A percentile compares a stretch with the other conserved stretches of the same genome.
These are phyloP conservation scores for Mactra quadrangularis DNA, from an alignment of 1,140 invertebrate genomes.

Conservation along the genomic window DNA sequence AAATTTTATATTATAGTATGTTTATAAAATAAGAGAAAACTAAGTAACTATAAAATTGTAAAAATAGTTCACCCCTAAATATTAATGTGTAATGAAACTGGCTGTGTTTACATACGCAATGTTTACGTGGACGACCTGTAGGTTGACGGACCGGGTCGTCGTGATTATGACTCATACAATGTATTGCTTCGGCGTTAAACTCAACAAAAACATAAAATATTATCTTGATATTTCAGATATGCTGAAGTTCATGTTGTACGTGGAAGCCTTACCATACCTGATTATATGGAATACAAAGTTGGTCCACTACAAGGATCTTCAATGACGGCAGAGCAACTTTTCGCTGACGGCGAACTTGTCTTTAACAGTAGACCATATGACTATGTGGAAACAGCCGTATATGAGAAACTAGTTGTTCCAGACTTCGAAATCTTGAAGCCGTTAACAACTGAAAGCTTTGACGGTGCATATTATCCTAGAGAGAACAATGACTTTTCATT, in stretches of 20 bases:
- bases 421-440: conserved; percentile 15
- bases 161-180: background rate
- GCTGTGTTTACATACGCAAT: no score
- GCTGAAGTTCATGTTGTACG: conserved; percentile 30
- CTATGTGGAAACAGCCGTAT: conserved; percentile 32
- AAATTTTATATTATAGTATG: no score
- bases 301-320: conserved; percentile 13
- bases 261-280: conserved; percentile 25
- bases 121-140: background rate
- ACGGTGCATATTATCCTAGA: conserved; percentile 32
- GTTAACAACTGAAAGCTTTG: conserved; percentile 50
- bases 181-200: no score
- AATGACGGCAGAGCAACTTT: background rate
- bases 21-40: background rate
- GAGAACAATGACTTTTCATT: conserved; percentile 30
- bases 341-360: conserved; percentile 15
- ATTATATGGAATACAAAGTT: conserved; percentile 52
- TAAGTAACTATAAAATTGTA: no score
- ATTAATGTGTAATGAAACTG: no score
- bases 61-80: no score
- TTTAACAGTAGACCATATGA: conserved; percentile 47
- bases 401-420: conserved; percentile 7
- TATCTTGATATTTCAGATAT: conserved; percentile 1
- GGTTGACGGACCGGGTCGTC: background rate
- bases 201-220: background rate